A percentile compares a stretch with the other conserved stretches of the same genome.
These are phyloP conservation scores for Graphium colonna DNA, from an alignment of 2,888 invertebrate species.

Conservation along the genomic window DNA sequence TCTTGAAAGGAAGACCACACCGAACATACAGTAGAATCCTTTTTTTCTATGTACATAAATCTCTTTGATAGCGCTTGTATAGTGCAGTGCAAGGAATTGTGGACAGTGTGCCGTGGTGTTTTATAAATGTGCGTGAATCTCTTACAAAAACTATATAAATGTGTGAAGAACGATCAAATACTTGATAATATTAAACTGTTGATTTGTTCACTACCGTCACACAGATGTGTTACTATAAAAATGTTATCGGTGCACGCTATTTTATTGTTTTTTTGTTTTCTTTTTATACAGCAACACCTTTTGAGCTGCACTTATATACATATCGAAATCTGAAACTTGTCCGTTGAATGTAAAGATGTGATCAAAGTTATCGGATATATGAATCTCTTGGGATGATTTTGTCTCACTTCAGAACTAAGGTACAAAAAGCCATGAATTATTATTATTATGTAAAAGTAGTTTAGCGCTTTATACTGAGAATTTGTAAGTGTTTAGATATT, in stretches of 20 bases:
- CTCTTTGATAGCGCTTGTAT: constrained; percentile 22
- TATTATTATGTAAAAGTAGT: constrained; percentile 40
- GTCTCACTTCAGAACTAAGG: constrained; percentile 47
- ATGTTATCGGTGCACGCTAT: no score
- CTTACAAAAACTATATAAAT: no score
- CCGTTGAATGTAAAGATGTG: neutral
- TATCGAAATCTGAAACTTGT: constrained; percentile 40
- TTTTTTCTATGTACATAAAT: constrained; percentile 22
- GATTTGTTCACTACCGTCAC: constrained; percentile 2
- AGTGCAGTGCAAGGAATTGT: neutral
- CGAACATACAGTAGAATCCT: constrained; percentile 50
- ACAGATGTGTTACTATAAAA: neutral
- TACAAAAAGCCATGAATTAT: constrained; percentile 59
- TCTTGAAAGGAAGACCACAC: constrained; percentile 67
- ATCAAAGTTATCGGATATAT: neutral
- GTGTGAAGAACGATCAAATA: no score
- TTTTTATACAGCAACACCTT: neutral
- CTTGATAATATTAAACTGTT: no score
- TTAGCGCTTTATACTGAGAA: constrained; percentile 41
- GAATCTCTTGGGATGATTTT: constrained; percentile 29
- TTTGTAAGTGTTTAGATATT: constrained; percentile 25
- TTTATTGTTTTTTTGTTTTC: neutral
- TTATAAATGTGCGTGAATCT: neutral
- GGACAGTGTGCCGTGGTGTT: neutral
- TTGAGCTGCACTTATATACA: constrained; percentile 42